These are phyloP conservation scores for Lutraria rhynchaena DNA, from an alignment of 1,140 invertebrate genomes.

Conservation along the genomic window DNA sequence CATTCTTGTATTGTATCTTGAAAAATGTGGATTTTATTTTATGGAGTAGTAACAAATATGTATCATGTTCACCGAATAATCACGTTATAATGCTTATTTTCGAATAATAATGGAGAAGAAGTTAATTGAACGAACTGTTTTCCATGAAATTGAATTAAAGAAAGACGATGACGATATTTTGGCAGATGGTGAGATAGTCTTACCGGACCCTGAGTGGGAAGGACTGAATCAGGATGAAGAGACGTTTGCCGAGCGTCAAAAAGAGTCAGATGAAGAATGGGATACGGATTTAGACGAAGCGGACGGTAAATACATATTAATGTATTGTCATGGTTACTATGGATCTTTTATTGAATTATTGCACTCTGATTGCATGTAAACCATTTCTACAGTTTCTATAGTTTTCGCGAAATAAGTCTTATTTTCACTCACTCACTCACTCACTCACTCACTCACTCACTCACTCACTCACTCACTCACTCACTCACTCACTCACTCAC, in stretches of 20 bases:
- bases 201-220: conserved; percentile 5
- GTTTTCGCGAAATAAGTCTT: not conserved
- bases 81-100: too few species aligned
- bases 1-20: too few species aligned
- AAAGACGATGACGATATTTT: not conserved
- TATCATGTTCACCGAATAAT: too few species aligned
- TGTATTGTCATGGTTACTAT: not conserved
- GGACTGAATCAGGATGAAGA: too few species aligned
- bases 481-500: too few species aligned
- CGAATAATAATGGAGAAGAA: too few species aligned
- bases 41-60: too few species aligned
- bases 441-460: not conserved
- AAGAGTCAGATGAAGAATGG: conserved; percentile 50
- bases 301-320: conserved; percentile 22
- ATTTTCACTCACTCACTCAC: not conserved
- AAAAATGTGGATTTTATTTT: too few species aligned
- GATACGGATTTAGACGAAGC: conserved; percentile 45
- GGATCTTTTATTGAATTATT: not conserved
- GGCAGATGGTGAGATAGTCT: not conserved
- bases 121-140: conserved; percentile 26
- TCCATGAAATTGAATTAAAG: conserved; percentile 33
- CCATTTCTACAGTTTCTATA: not conserved
- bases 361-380: not conserved
- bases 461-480: conserved; percentile 3
- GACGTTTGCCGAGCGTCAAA: not conserved